Base-by-base conservation (phyloP, 2,797 vertebrate genomes). In the Allobates femoralis region DNA sequence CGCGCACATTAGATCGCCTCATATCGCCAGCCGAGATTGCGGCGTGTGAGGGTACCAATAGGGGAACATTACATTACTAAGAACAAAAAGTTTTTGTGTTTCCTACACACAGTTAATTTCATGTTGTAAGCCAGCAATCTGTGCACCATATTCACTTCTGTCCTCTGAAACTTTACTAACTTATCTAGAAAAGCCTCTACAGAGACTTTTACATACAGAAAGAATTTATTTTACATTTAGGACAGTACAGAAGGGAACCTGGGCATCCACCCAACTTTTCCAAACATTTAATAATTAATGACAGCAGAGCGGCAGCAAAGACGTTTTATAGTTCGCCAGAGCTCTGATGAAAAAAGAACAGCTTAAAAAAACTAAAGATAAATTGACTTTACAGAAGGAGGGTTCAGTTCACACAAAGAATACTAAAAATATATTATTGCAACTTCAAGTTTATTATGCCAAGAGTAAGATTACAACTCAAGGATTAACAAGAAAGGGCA, bases 201-300 rank as follows among this genome's bases (percentile, higher is more conserved):
- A 73, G 51, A 85, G 51, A 75, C 28, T 51, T 75, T 75, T n/a
- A 86, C 41, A 28, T 74, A 75, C 46, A 32, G 23, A 41, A 51
- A 74, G n/a, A 64, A 64, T 50, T 58, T 58, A 46, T 69, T 83
- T 86, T n/a, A 83, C 62, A 69, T 75, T 69, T 77, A 78, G 50
- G 56, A 81, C 66, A 56, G 74, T 78, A 78, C 73, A 58, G 41
- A 87, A 83, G 80, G 53, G 7, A 71, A 77, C 53, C 85, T 83
- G 80, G 74, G 85, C 80, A 83, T 16, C 51, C 34, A 73, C 80
- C 85, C 81, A 87, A 87, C 66, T 83, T 78, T 87, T 41, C 19
- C 64, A 79, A 83, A 79, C 74, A 78, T 77, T 41, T 23, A 64
- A 82, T 86, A 86, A 87, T 78, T 87, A 87, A 86, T 83, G 79